Evolutionary conservation across 2,888 invertebrate species (phyloP), one percentile per base, ranked within the genome.

Genomic region (Lepidocyrtinus sp.): DNA sequence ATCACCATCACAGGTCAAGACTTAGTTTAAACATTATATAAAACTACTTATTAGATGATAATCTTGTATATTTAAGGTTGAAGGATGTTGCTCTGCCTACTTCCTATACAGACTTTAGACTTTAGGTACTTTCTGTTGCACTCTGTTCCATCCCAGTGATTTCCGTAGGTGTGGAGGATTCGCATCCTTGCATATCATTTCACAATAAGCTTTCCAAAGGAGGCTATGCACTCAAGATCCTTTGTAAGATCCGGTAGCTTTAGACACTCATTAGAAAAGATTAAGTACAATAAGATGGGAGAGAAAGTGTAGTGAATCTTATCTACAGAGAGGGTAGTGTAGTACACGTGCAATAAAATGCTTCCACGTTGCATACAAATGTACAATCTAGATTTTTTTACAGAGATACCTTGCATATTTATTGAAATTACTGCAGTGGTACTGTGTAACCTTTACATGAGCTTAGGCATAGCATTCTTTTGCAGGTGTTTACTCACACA

Each of bases 241-340:
- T n/a, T n/a, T n/a, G n/a, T n/a, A n/a, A n/a, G n/a, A n/a, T n/a
- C n/a, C n/a, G n/a, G n/a, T n/a, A n/a, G n/a, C n/a, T n/a, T n/a
- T 77, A 77, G 68, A 65, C 72, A 72, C 77, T 77, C 71, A 77
- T 77, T 77, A 67, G 26, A 65, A 61, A 50, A 68, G 77, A 77
- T 77, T 77, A 77, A 61, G 76, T 50, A 65, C 5, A 27, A 36
- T 36, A 17, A 73, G 27, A 3, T 2, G n/a, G 21, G 19, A 61
- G 36, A 24, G n/a, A 24, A 69, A 69, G 25, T 1, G 5, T 64
- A 64, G n/a, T 15, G 25, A 17, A 36, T 36, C n/a, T n/a, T n/a
- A n/a, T n/a, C n/a, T n/a, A n/a, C n/a, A n/a, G n/a, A n/a, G n/a
- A n/a, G n/a, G n/a, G n/a, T n/a, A n/a, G n/a, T n/a, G n/a, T n/a